Evolutionary conservation across 2,888 invertebrate species (phyloP).

Genomic region (Keiferia lycopersicella): DNA sequence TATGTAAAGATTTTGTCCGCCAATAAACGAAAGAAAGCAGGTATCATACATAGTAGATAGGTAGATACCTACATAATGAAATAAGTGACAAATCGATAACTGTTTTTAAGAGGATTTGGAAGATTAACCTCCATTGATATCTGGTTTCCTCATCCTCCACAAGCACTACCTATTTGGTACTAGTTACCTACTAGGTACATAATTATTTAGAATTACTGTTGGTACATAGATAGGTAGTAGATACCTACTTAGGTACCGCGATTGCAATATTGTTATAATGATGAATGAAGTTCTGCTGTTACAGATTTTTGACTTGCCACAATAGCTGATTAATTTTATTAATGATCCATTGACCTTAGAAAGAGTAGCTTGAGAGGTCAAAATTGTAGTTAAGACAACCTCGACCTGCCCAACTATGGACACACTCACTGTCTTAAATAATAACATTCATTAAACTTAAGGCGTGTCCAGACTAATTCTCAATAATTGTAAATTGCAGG

Average conservation of each 20-base stretch:
- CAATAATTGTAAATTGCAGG: constrained; percentile 9
- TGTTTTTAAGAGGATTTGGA: too few relatives aligned
- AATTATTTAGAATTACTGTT: background rate
- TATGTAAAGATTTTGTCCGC: too few relatives aligned
- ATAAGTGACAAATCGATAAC: too few relatives aligned
- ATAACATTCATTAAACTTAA: constrained; percentile 16
- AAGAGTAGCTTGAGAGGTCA: constrained; percentile 52
- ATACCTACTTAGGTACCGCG: background rate
- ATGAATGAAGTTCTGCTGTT: constrained; percentile 38
- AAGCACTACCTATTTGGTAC: too few relatives aligned
- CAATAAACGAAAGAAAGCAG: too few relatives aligned
- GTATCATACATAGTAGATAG: too few relatives aligned
- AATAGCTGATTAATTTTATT: constrained; percentile 51
- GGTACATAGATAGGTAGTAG: background rate
- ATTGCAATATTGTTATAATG: constrained; percentile 29
- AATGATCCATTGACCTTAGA: constrained; percentile 54
- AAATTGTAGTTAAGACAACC: constrained; percentile 38
- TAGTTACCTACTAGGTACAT: too few relatives aligned
- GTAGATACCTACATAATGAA: too few relatives aligned
- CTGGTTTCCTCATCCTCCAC: too few relatives aligned
- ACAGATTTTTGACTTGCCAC: constrained; percentile 26
- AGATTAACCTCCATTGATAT: too few relatives aligned
- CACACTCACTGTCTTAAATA: constrained; percentile 1
- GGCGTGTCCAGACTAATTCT: constrained; percentile 10
- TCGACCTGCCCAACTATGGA: constrained; percentile 34